Evolutionary conservation across 2,113 vertebrate species (phyloP).

Genomic region (Heloderma charlesbogerti): DNA sequence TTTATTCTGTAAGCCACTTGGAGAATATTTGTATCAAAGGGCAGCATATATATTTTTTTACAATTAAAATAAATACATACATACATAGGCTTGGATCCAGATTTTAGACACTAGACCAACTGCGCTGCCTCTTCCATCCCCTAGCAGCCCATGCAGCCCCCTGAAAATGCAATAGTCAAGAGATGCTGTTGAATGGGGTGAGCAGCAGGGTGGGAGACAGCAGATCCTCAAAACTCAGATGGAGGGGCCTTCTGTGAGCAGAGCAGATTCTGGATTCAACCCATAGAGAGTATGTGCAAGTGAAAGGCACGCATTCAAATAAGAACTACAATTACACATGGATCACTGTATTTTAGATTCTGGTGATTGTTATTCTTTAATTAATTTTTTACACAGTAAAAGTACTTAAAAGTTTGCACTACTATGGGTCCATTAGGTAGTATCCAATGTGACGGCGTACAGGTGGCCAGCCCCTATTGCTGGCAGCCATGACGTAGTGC

Average conservation of each 20-base stretch:
- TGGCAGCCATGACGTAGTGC: too few relatives aligned
- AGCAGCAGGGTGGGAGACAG: too few relatives aligned
- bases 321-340: accelerated
- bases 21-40: neutral
- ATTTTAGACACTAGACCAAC: too few relatives aligned
- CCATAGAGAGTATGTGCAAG: accelerated
- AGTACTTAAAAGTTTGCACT: constrained; percentile 50
- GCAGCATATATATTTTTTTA: neutral
- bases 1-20: neutral
- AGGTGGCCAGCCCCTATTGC: too few relatives aligned
- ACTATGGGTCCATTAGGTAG: neutral
- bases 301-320: neutral
- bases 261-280: neutral
- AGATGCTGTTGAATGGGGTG: too few relatives aligned
- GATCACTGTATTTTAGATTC: accelerated
- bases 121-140: too few relatives aligned
- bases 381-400: neutral
- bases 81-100: too few relatives aligned
- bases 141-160: too few relatives aligned
- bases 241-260: too few relatives aligned
- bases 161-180: too few relatives aligned
- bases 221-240: too few relatives aligned
- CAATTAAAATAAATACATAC: neutral
- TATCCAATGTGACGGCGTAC: too few relatives aligned
- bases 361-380: neutral